These are phyloP conservation scores for Caenorhabditis auriculariae DNA, from an alignment of 2,888 invertebrate genomes.

Conservation along the genomic window DNA sequence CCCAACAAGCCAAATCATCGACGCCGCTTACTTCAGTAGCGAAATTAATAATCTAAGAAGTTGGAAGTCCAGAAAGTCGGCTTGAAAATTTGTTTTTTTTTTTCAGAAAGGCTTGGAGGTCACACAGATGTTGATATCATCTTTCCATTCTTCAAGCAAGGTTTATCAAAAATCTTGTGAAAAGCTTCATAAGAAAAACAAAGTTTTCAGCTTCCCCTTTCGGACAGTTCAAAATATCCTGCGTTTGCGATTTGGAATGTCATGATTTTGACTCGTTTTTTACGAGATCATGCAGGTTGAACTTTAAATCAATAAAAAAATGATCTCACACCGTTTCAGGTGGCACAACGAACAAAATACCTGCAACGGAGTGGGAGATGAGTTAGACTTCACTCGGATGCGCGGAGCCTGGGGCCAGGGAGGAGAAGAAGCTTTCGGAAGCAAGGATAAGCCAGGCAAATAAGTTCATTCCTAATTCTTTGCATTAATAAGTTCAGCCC, in stretches of 20 bases:
- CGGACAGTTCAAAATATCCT: constrained; percentile 43
- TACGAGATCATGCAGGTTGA: constrained; percentile 41
- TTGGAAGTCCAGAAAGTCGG: too few species aligned
- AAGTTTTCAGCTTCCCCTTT: constrained; percentile 35
- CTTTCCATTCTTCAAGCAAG: constrained; percentile 50
- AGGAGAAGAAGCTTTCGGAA: constrained; percentile 46
- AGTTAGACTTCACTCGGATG: constrained; percentile 51
- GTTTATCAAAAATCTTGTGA: constrained; percentile 9
- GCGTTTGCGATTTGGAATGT: constrained; percentile 53
- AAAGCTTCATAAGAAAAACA: background rate
- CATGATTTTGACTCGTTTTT: constrained; percentile 51
- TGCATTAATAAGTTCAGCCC: background rate
- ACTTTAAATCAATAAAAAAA: background rate
- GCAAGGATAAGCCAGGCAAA: constrained; percentile 34
- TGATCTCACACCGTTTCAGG: constrained; percentile 6
- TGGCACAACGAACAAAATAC: constrained; percentile 54
- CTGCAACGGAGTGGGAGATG: constrained; percentile 37
- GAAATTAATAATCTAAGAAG: constrained; percentile 25
- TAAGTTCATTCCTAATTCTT: background rate
- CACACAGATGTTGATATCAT: constrained; percentile 51
- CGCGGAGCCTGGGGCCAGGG: constrained; percentile 42
- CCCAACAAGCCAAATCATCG: constrained; percentile 25
- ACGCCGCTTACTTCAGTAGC: constrained; percentile 20
- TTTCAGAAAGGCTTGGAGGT: constrained; percentile 50
- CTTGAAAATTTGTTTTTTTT: too few species aligned